A percentile compares a stretch with the other conserved stretches of the same genome.
Evolutionary conservation across 2,888 invertebrate species (phyloP).

Genomic region (Eledona agricola): DNA sequence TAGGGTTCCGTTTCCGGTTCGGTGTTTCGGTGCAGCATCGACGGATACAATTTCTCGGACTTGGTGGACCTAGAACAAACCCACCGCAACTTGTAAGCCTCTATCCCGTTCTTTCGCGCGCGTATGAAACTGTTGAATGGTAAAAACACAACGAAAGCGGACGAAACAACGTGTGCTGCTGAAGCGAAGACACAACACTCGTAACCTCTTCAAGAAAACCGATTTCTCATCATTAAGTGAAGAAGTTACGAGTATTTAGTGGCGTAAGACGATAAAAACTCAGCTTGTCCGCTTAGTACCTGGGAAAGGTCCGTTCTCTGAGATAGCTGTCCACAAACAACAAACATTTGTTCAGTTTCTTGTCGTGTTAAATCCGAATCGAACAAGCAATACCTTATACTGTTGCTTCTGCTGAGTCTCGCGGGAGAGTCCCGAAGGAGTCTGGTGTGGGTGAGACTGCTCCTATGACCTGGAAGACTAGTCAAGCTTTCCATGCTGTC

Average conservation of each 20-base stretch:
- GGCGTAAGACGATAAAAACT: slow-evolving; percentile 8
- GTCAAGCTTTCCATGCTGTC: slow-evolving; percentile 87
- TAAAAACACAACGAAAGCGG: slow-evolving; percentile 47
- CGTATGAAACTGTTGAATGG: no score
- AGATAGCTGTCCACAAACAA: slow-evolving; percentile 74
- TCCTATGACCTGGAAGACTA: slow-evolving; percentile 65
- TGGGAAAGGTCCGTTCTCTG: slow-evolving; percentile 92
- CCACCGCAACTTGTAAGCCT: slow-evolving; percentile 11
- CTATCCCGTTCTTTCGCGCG: background rate
- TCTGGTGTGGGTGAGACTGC: slow-evolving; percentile 77
- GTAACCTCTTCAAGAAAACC: background rate
- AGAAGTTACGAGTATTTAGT: slow-evolving; percentile 17
- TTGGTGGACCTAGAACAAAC: slow-evolving; percentile 82
- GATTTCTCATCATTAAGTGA: background rate
- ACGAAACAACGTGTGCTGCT: slow-evolving; percentile 41
- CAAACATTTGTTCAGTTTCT: slow-evolving; percentile 47
- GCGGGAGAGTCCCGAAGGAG: slow-evolving; percentile 75
- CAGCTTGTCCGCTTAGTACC: slow-evolving; percentile 68
- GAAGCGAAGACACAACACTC: slow-evolving; percentile 14
- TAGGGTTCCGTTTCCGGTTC: slow-evolving; percentile 88
- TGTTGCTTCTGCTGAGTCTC: slow-evolving; percentile 88
- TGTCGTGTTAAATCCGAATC: background rate
- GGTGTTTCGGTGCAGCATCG: slow-evolving; percentile 84
- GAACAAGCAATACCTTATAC: slow-evolving; percentile 76
- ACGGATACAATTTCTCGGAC: slow-evolving; percentile 93